Conservation (phyloP, 1,140 invertebrate genomes). For the Diorhabda carinulata region DNA sequence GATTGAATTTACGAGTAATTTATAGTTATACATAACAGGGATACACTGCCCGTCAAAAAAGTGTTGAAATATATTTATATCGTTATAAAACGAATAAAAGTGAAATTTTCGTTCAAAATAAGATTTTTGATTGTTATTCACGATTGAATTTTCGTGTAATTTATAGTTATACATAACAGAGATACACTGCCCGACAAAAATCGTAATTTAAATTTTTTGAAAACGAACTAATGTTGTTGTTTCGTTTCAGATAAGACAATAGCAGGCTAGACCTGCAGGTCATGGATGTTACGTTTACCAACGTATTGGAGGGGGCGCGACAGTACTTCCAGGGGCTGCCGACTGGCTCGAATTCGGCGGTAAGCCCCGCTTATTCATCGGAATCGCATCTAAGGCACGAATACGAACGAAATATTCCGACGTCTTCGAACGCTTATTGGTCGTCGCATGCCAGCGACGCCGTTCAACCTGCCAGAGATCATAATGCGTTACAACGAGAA, state of each 20-base stretch:
- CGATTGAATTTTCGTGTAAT: too few species aligned
- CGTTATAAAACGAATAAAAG: too few species aligned
- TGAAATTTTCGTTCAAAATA: too few species aligned
- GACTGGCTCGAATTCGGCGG: slow-evolving; percentile 50
- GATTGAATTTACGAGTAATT: too few species aligned
- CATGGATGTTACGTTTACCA: slow-evolving; percentile 73
- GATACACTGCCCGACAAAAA: too few species aligned
- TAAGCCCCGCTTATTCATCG: slow-evolving; percentile 39
- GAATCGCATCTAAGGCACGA: slow-evolving; percentile 7
- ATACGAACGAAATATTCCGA: slow-evolving; percentile 10
- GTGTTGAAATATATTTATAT: too few species aligned
- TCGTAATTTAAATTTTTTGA: too few species aligned
- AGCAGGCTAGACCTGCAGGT: slow-evolving; percentile 48
- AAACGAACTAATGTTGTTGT: too few species aligned
- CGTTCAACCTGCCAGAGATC: slow-evolving; percentile 7
- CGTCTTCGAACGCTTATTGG: slow-evolving; percentile 23
- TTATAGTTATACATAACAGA: too few species aligned
- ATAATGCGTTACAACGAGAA: slow-evolving; percentile 24
- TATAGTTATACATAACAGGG: too few species aligned
- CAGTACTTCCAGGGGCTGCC: slow-evolving; percentile 75
- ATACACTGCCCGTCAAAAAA: too few species aligned
- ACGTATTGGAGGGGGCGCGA: slow-evolving; percentile 73
- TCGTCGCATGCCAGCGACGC: slow-evolving; percentile 22
- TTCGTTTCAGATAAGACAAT: slow-evolving; percentile 10
- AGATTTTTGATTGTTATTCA: too few species aligned